phyloP scores from a whole-genome alignment of 1,140 invertebrate genomes.

The Microplitis demolitor region DNA sequence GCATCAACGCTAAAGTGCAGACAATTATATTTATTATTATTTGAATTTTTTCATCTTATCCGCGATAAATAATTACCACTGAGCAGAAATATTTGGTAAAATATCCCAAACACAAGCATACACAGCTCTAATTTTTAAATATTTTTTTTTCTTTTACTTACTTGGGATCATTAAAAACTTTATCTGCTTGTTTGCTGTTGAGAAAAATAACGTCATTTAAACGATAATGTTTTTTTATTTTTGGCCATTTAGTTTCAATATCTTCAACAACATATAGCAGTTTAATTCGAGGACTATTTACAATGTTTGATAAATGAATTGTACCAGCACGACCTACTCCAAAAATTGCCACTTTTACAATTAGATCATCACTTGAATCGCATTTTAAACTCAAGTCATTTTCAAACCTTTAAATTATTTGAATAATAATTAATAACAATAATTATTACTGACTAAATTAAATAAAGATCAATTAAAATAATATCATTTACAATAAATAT shows the following conservation, averaged over 20 bases:
- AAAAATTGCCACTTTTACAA: constrained; percentile 62
- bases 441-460: no score
- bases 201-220: constrained; percentile 60
- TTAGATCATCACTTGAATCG: constrained; percentile 15
- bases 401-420: constrained; percentile 35
- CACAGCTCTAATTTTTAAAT: no score
- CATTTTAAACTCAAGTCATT: constrained; percentile 33
- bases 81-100: no score
- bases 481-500: not conserved
- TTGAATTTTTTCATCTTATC: not conserved
- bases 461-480: not conserved
- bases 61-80: not conserved
- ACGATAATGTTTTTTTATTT: constrained; percentile 62
- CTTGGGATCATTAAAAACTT: constrained; percentile 65
- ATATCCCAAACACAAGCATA: no score
- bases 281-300: constrained; percentile 61
- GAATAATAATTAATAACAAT: not conserved
- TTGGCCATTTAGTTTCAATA: constrained; percentile 54
- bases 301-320: constrained; percentile 67
- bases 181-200: constrained; percentile 59
- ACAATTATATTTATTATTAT: not conserved
- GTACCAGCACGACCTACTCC: constrained; percentile 66
- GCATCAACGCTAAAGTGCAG: constrained; percentile 59
- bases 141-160: constrained; percentile 43
- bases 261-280: constrained; percentile 69